Conservation (phyloP, 2,888 invertebrate genomes). For the Hybos culiciformis region DNA sequence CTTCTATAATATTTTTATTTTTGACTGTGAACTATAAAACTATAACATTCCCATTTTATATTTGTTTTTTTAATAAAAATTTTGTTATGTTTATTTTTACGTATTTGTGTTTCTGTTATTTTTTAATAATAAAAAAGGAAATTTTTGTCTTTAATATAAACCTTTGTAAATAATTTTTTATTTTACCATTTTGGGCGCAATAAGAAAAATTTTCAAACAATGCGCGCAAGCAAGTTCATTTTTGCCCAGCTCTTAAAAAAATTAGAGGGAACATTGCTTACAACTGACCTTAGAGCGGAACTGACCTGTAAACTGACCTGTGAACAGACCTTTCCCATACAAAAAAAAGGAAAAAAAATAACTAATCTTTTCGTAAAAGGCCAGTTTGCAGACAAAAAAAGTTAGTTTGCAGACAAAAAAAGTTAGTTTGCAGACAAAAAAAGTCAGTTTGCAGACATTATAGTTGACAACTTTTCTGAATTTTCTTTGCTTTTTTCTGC, state of each 20-base stretch:
- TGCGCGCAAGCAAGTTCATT: not conserved
- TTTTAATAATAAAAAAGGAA: not conserved
- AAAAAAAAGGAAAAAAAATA: no score
- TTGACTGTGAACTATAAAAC: not conserved
- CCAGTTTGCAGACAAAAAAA: no score
- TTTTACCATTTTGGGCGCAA: not conserved
- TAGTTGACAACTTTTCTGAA: no score
- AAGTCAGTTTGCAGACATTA: no score
- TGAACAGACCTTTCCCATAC: no score
- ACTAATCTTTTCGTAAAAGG: no score
- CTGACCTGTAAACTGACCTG: no score
- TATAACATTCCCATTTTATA: not conserved
- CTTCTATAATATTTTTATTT: not conserved
- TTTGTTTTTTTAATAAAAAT: not conserved
- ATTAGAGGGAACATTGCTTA: no score
- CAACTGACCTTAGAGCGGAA: no score
- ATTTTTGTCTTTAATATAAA: not conserved
- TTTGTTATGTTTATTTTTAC: not conserved
- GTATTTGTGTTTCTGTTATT: not conserved
- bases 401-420: no score
- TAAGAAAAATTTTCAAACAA: not conserved
- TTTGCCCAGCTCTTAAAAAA: not conserved
- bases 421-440: no score
- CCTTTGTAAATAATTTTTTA: not conserved
- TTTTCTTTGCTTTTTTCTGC: no score